These are phyloP conservation scores for Margarornis squamiger DNA, from an alignment of 2,797 vertebrate genomes.

Conservation along the genomic window DNA sequence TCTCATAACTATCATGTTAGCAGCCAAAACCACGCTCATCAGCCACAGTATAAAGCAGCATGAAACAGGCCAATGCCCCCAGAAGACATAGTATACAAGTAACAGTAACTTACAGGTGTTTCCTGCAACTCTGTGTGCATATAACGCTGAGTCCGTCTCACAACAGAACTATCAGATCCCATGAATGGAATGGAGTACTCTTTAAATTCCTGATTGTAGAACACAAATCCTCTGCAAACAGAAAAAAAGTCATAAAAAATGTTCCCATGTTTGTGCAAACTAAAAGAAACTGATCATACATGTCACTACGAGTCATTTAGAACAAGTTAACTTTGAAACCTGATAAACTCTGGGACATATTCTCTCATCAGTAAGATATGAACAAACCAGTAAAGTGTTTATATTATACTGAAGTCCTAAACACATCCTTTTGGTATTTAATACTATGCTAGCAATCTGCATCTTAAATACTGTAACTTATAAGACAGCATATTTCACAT, in stretches of 20 bases:
- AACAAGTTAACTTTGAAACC: neutral
- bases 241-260: neutral
- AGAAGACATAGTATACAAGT: neutral
- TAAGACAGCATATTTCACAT: neutral
- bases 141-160: conserved; percentile 90
- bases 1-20: fast-evolving
- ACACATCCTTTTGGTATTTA: neutral
- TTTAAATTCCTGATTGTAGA: conserved; percentile 85
- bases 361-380: neutral
- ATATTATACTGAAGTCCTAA: neutral
- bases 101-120: conserved; percentile 82
- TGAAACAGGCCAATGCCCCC: neutral
- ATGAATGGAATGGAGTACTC: conserved; percentile 88
- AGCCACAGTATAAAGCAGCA: neutral
- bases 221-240: conserved; percentile 74
- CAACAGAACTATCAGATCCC: conserved; percentile 90
- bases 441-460: neutral
- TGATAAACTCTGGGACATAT: neutral
- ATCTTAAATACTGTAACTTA: neutral
- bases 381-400: neutral
- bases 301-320: neutral
- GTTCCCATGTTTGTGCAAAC: neutral
- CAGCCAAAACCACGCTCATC: neutral
- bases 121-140: conserved; percentile 82
- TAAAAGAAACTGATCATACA: neutral